Conservation (phyloP, 1,140 invertebrate genomes). For the Geopemphigus sp. region DNA sequence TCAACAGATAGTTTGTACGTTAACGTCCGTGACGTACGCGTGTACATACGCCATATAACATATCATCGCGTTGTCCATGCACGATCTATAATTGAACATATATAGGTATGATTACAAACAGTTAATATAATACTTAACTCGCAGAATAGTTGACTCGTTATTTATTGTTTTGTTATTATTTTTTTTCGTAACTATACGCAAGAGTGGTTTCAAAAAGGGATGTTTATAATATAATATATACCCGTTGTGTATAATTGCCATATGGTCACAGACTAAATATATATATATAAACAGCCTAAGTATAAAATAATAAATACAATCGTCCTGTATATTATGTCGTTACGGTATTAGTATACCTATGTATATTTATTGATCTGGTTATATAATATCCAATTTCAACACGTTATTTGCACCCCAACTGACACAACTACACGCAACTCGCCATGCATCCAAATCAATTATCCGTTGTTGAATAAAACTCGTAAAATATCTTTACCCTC, state of each 20-base stretch:
- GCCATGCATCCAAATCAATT: too few species aligned
- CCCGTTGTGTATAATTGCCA: conserved; percentile 40
- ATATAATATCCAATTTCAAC: conserved; percentile 42
- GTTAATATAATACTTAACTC: background rate
- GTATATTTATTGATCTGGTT: background rate
- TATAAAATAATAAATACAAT: too few species aligned
- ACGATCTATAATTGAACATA: too few species aligned
- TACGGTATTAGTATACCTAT: background rate
- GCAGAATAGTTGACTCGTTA: conserved; percentile 32
- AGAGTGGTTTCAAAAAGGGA: conserved; percentile 26
- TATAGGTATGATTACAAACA: too few species aligned
- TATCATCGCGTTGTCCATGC: too few species aligned
- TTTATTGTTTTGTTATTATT: conserved; percentile 21
- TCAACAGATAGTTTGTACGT: conserved; percentile 10
- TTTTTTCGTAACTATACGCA: conserved; percentile 2
- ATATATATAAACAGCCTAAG: too few species aligned
- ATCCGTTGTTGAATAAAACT: conserved; percentile 18
- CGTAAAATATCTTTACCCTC: conserved; percentile 24
- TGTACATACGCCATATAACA: too few species aligned
- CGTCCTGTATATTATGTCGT: too few species aligned
- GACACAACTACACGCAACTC: background rate
- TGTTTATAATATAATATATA: too few species aligned
- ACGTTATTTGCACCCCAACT: conserved; percentile 26
- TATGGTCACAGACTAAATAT: conserved; percentile 18
- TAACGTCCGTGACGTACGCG: background rate